A percentile compares a stretch with the other conserved stretches of the same genome.
These are phyloP conservation scores for Philereme vetulata DNA, from an alignment of 2,888 invertebrate species.

Conservation along the genomic window DNA sequence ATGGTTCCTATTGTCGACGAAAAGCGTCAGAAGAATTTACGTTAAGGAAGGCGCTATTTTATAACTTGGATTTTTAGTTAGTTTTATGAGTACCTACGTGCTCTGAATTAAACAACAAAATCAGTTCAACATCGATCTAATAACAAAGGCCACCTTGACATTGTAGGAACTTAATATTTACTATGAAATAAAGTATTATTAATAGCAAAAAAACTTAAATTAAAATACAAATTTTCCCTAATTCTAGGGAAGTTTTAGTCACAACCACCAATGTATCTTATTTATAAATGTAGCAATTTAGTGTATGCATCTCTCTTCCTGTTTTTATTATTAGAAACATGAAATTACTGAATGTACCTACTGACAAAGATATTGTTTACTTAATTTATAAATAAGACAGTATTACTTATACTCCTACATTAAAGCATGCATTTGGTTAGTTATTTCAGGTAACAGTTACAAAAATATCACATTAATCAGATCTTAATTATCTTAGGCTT, in stretches of 20 bases:
- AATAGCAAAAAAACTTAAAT: conserved; percentile 12
- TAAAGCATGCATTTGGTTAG: conserved; percentile 17
- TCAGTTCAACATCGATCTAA: conserved; percentile 3
- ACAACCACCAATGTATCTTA: conserved; percentile 19
- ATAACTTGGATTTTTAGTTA: too few species aligned
- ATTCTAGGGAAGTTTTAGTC: conserved; percentile 13
- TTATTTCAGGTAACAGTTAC: conserved; percentile 32
- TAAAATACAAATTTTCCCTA: conserved; percentile 4
- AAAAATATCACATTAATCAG: conserved; percentile 26
- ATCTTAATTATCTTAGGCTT: conserved; percentile 1
- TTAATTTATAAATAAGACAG: too few species aligned
- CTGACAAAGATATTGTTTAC: too few species aligned
- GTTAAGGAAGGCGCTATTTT: not conserved
- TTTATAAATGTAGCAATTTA: too few species aligned
- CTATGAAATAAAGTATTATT: not conserved
- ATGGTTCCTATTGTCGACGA: conserved; percentile 5
- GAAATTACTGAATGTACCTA: too few species aligned
- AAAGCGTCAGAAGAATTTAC: conserved; percentile 10
- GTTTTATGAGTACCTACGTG: not conserved
- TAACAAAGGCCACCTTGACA: conserved; percentile 4
- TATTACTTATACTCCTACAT: conserved; percentile 1
- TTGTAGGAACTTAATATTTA: conserved; percentile 5
- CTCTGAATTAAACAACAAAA: conserved; percentile 1
- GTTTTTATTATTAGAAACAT: too few species aligned
- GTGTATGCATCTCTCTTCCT: too few species aligned